phyloP scores from a whole-genome alignment of 1,140 invertebrate genomes.

The Coelopa frigida region DNA sequence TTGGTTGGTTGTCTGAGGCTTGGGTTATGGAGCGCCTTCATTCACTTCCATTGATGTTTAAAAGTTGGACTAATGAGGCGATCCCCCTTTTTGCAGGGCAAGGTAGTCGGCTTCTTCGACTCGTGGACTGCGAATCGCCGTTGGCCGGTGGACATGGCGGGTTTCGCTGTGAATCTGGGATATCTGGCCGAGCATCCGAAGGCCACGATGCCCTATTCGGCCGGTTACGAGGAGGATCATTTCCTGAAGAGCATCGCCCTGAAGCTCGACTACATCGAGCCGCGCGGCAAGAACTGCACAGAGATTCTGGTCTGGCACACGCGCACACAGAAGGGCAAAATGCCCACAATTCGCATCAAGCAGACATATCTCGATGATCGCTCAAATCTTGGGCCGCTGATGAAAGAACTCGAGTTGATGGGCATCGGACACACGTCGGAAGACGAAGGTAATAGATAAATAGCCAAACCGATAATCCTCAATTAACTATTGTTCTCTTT shows the following conservation, averaged over 20 bases:
- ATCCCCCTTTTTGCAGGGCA: conserved; percentile 49
- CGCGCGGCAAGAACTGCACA: conserved; percentile 62
- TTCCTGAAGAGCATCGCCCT: conserved; percentile 61
- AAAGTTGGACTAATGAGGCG: no score
- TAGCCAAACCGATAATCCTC: not conserved
- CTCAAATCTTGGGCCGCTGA: conserved; percentile 33
- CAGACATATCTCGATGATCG: conserved; percentile 27
- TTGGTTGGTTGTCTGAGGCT: no score
- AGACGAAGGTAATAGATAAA: conserved; percentile 22
- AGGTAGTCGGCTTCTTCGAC: conserved; percentile 67
- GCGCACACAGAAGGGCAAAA: conserved; percentile 53
- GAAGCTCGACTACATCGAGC: conserved; percentile 61
- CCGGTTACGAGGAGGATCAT: conserved; percentile 69
- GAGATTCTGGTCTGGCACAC: conserved; percentile 71
- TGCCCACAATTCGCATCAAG: conserved; percentile 28
- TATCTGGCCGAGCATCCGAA: conserved; percentile 54
- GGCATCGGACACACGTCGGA: conserved; percentile 31
- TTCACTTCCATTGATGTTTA: no score
- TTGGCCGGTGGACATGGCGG: conserved; percentile 83
- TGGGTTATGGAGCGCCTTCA: no score
- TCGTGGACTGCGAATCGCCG: conserved; percentile 65
- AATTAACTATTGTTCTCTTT: conserved; percentile 6
- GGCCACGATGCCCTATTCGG: conserved; percentile 60
- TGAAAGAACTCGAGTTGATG: conserved; percentile 28
- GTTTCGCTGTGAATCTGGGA: conserved; percentile 71